Evolutionary conservation across 92 coral and sea anemone species (phyloP), one percentile per base, ranked within the genome.

Genomic region (Umimayanthus kanabou): DNA sequence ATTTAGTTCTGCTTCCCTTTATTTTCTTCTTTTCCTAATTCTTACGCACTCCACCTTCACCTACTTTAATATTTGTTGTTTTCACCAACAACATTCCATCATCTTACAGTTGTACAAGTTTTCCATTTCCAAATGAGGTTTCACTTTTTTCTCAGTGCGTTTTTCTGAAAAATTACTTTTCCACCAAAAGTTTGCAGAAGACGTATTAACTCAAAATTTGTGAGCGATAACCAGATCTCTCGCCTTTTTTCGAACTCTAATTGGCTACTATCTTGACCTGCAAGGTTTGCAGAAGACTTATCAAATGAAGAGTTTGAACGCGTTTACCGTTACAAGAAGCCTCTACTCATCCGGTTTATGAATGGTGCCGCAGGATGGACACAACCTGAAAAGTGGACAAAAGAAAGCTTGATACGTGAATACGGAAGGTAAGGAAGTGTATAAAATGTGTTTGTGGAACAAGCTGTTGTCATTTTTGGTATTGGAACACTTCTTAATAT

Each of bases 351-450:
- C 67, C 90, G 81, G 42, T 92, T 92, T 79, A 90, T 28, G 28
- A 88, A 92, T 9, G 93, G 93, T 6, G 93, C 95, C 6, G 87
- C 88, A 39, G 93, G 88, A 11, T 92, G 95, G 93, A 89, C 92
- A 65, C 80, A 90, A 29, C 91, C 93, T 14, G 49, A 47, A 55
- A 80, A 83, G 80, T 92, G 95, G 95, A 92, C 93, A 30, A 92
- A 90, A 55, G 57, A 91, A 22, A 92, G 88, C 26, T 73, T 90
- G 70, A 55, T 88, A 11, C 77, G 74, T 80, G 82, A 84, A 49
- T 92, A 90, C 70, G 89, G 95, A 10, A 80, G 75, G 82, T 85
- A 29, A 33, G 45, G 22, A 55, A 18, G 4, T 16, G 29, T 14
- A 4, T 49, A 45, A 0, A 47, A 42, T 49, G 42, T 78, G 4